phyloP scores from a whole-genome alignment of 2,113 vertebrate genomes.

The Excalfactoria chinensis region DNA sequence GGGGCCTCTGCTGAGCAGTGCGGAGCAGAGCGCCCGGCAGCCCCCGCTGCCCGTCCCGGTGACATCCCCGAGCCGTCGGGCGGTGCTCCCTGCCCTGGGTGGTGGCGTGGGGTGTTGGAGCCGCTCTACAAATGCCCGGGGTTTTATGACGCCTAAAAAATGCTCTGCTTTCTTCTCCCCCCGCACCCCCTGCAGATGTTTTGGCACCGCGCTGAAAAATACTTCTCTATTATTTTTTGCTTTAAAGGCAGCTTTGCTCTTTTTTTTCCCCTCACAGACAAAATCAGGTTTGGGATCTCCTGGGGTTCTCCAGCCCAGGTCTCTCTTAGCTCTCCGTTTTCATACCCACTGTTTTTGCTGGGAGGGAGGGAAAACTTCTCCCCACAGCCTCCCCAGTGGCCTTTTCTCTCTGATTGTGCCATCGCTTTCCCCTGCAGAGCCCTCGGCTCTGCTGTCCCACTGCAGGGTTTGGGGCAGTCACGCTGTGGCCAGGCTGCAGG shows the following conservation, averaged over 20 bases:
- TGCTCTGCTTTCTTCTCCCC: not conserved
- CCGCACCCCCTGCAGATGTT: not conserved
- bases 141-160: constrained; percentile 43
- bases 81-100: not conserved
- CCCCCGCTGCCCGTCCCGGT: not conserved
- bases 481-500: not conserved
- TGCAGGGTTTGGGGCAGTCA: not conserved
- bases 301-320: not conserved
- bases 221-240: constrained; percentile 1
- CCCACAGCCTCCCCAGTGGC: not conserved
- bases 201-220: not conserved
- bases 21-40: not conserved
- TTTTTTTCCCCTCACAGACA: not conserved
- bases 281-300: not conserved
- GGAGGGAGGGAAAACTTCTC: not conserved
- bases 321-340: not conserved
- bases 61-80: not conserved
- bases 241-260: not conserved
- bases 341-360: constrained; percentile 2
- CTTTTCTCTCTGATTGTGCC: constrained; percentile 12
- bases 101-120: not conserved
- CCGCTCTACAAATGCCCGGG: constrained; percentile 9
- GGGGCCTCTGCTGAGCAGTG: not conserved
- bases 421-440: constrained; percentile 24
- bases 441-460: not conserved